These are phyloP conservation scores for Furnarius figulus DNA, from an alignment of 2,113 vertebrate species.

Conservation along the genomic window DNA sequence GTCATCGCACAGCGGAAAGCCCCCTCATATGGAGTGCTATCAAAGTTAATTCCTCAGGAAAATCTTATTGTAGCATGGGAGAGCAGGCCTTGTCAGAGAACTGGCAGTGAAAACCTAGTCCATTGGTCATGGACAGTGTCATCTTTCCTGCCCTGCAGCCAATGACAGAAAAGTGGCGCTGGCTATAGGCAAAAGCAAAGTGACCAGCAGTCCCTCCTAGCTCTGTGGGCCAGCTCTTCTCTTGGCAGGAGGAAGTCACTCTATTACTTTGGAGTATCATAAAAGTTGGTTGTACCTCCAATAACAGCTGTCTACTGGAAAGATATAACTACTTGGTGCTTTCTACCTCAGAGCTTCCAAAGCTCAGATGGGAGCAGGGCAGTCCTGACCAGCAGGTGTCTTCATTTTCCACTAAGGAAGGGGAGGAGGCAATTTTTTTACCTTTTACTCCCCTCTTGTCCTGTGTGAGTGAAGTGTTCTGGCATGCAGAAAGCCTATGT, in stretches of 20 bases:
- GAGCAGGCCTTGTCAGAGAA: background rate
- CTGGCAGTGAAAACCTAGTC: background rate
- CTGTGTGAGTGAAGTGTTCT: background rate
- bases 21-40: no score
- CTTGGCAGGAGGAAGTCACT: background rate
- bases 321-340: background rate
- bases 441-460: background rate
- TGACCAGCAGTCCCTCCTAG: background rate
- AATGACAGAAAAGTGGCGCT: background rate
- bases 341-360: background rate
- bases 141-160: background rate
- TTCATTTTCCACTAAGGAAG: background rate
- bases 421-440: background rate
- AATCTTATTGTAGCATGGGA: background rate
- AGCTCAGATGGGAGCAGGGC: background rate
- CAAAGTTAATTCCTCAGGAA: background rate
- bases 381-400: background rate
- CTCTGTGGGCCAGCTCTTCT: background rate
- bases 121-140: rapidly evolving
- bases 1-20: background rate
- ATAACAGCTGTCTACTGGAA: background rate
- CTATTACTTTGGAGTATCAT: background rate
- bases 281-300: background rate
- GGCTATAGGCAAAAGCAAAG: background rate
- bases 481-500: background rate